These are phyloP conservation scores for Aphrophora alni DNA, from an alignment of 2,888 invertebrate species.

Conservation along the genomic window DNA sequence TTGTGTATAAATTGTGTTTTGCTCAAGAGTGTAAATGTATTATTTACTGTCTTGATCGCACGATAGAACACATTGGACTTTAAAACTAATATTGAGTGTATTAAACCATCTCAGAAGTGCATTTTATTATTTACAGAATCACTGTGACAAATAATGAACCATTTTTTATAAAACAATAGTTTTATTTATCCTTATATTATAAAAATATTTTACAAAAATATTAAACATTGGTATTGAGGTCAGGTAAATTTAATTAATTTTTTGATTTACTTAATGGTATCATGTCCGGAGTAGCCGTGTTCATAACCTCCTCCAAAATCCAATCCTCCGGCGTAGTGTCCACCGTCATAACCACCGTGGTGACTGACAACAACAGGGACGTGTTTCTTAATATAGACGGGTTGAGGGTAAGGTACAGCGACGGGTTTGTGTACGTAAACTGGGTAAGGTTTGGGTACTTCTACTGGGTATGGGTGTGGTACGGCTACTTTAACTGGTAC, in stretches of 20 bases:
- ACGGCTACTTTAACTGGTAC: conserved; percentile 39
- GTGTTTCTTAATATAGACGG: background rate
- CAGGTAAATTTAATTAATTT: background rate
- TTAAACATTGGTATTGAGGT: background rate
- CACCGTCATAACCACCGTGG: background rate
- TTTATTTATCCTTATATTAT: background rate
- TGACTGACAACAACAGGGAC: background rate
- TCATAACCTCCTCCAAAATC: background rate
- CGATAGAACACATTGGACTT: no score
- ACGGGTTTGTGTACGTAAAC: background rate
- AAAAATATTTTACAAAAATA: background rate
- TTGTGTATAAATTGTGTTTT: no score
- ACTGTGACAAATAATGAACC: no score
- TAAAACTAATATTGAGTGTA: no score
- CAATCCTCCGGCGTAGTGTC: no score
- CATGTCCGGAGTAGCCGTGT: background rate
- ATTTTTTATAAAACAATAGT: background rate
- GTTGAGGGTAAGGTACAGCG: background rate
- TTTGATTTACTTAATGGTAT: background rate
- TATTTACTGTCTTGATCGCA: no score
- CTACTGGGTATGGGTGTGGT: background rate
- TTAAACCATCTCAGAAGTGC: no score
- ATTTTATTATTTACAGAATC: no score
- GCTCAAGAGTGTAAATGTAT: no score
- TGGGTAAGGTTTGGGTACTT: conserved; percentile 20